Percentiles rank a stretch among this genome's conserved stretches.
These are phyloP conservation scores for Oreocharis arfaki DNA, from an alignment of 2,113 vertebrate genomes.

Conservation along the genomic window DNA sequence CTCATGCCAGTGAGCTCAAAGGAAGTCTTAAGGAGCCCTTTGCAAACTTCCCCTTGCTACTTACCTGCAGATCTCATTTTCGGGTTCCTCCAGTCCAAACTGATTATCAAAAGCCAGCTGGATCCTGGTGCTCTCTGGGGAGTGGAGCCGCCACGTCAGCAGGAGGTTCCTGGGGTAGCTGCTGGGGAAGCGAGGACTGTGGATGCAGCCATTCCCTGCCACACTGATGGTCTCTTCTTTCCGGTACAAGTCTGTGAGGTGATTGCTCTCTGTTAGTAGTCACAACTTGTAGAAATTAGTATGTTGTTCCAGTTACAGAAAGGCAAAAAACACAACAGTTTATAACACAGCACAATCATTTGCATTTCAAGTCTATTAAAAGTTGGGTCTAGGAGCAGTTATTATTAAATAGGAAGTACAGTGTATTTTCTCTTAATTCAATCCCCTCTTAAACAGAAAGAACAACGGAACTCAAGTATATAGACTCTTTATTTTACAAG, in stretches of 20 bases:
- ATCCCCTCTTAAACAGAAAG: background rate
- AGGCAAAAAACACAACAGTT: slow-evolving; percentile 70
- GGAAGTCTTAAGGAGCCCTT: background rate
- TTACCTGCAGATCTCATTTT: slow-evolving; percentile 94
- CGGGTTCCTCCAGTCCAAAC: slow-evolving; percentile 92
- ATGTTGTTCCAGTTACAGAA: slow-evolving; percentile 78
- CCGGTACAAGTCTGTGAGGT: slow-evolving; percentile 94
- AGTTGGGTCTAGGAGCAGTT: background rate
- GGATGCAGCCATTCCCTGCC: slow-evolving; percentile 79
- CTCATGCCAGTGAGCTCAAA: background rate
- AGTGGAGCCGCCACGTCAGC: slow-evolving; percentile 89
- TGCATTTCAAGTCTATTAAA: slow-evolving; percentile 3
- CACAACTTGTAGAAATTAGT: slow-evolving; percentile 89
- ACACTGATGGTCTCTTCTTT: slow-evolving; percentile 87
- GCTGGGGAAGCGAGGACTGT: slow-evolving; percentile 92
- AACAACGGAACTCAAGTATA: background rate
- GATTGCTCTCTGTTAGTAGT: slow-evolving; percentile 93
- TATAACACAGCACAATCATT: slow-evolving; percentile 53
- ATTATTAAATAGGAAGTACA: background rate
- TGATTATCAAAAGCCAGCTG: slow-evolving; percentile 89
- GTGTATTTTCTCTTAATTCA: background rate
- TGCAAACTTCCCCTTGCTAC: background rate
- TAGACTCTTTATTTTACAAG: background rate
- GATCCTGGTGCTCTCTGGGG: slow-evolving; percentile 83
- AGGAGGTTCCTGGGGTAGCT: slow-evolving; percentile 92